A percentile compares a stretch with the other conserved stretches of the same genome.
These are phyloP conservation scores for Cebidichthys violaceus DNA, from an alignment of 2,113 vertebrate species.

Conservation along the genomic window DNA sequence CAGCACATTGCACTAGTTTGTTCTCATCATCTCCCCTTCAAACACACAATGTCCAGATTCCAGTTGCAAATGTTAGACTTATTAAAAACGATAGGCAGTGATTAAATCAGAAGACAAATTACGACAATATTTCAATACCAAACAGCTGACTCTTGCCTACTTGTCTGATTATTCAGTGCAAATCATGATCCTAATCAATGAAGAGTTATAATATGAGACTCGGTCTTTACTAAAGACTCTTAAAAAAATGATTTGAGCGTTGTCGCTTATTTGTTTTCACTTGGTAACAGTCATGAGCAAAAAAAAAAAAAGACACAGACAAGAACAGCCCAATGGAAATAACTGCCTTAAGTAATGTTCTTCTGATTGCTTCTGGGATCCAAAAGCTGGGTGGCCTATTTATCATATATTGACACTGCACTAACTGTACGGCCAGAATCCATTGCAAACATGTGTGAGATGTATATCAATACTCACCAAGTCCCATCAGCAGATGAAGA, in stretches of 20 bases:
- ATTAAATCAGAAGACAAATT: not conserved
- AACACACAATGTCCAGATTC: not conserved
- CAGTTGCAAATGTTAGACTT: not conserved
- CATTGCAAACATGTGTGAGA: conserved; percentile 31
- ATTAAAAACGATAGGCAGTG: not conserved
- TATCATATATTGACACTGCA: conserved; percentile 7
- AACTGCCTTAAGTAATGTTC: conserved; percentile 19
- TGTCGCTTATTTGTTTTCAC: not conserved
- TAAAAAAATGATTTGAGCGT: not conserved
- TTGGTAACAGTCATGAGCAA: not conserved
- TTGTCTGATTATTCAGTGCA: not conserved
- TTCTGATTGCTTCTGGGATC: conserved; percentile 46
- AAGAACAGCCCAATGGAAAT: not conserved
- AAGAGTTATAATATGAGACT: not conserved
- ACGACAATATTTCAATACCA: not conserved
- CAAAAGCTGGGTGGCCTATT: conserved; percentile 25
- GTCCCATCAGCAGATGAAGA: conserved; percentile 54
- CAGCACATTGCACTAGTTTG: not conserved
- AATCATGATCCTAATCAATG: not conserved
- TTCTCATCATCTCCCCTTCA: not conserved
- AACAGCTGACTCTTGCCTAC: not conserved
- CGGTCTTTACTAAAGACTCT: not conserved
- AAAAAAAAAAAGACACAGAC: not conserved
- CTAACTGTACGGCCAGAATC: conserved; percentile 31
- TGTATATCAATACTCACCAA: conserved; percentile 31